Evolutionary conservation across 2,113 vertebrate genomes (phyloP), one percentile per base, ranked within the genome.

Genomic region (Empidonax alnorum): DNA sequence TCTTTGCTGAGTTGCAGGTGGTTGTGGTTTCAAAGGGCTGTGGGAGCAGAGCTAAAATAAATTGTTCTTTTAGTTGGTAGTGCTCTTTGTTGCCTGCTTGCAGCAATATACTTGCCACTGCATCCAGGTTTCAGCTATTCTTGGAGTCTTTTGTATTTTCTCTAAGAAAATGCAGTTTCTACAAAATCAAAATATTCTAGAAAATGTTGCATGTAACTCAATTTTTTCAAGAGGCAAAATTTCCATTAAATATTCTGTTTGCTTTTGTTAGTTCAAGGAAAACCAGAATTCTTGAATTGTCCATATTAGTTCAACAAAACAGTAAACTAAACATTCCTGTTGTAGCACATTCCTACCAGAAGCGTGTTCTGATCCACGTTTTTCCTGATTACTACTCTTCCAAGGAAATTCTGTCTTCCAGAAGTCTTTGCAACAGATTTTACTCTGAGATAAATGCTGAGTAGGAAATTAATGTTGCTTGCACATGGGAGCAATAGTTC

Each of bases 1-100:
- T 44, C 78, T 90, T 59, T 79, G 35, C 42, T 84, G 77, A 8
- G 19, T 25, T 81, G 71, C 94, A 97, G 93, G 93, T 90, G 92
- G 52, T 21, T 90, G 90, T 71, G 49, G 39, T 83, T 96, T 90
- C 55, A 88, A 89, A 84, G 46, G 28, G 15, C 35, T 93, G 33
- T 58, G 63, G 46, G 84, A 95, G 69, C 63, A 74, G 41, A 59
- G 66, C 50, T 61, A 49, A 93, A 89, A 94, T 31, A 84, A 75
- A 56, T 71, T 53, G 31, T 31, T 59, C 42, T 74, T 87, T 69
- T 69, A 53, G 30, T 68, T 50, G 30, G 20, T 47, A 37, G 27
- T 83, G 39, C 42, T 90, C 17, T 80, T 33, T 67, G 39, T 52
- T 47, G 50, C n/a, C 16, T 59, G 27, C 23, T 71, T 85, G 39